A percentile compares a stretch with the other conserved stretches of the same genome.
These are phyloP conservation scores for Falco columbarius DNA, from an alignment of 2,797 vertebrate genomes.

Conservation along the genomic window DNA sequence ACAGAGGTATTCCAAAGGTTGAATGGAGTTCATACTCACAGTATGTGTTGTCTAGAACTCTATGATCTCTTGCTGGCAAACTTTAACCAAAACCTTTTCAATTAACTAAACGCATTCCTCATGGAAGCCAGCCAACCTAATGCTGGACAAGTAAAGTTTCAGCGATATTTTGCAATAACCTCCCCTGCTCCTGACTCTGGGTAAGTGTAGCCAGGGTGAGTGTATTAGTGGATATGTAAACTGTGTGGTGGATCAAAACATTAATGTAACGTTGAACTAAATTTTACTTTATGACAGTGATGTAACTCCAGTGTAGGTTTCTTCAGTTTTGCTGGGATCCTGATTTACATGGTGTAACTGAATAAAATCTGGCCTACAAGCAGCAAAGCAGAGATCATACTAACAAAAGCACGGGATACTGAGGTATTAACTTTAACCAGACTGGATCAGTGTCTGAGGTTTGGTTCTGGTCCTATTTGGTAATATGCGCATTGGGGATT, in stretches of 20 bases:
- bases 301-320: background rate
- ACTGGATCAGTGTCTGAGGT: background rate
- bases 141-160: constrained; percentile 65
- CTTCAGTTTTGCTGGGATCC: background rate
- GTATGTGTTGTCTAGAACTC: constrained; percentile 87
- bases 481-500: background rate
- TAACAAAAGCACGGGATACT: background rate
- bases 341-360: background rate
- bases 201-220: background rate
- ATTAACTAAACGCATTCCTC: constrained; percentile 86
- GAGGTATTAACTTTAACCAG: background rate
- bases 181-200: constrained; percentile 1
- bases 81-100: constrained; percentile 86
- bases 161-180: constrained; percentile 57
- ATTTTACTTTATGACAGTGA: background rate
- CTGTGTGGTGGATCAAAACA: background rate
- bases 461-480: background rate
- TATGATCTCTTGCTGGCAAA: constrained; percentile 79
- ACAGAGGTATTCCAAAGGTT: constrained; percentile 90
- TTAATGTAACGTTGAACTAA: background rate
- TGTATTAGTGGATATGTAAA: constrained; percentile 8
- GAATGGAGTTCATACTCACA: constrained; percentile 91
- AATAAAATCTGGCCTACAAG: background rate
- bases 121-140: constrained; percentile 64
- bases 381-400: background rate